A percentile compares a stretch with the other conserved stretches of the same genome.
phyloP scores from a whole-genome alignment of 37 sponge, comb jelly and placozoan species.

The Eunapius fragilis region DNA sequence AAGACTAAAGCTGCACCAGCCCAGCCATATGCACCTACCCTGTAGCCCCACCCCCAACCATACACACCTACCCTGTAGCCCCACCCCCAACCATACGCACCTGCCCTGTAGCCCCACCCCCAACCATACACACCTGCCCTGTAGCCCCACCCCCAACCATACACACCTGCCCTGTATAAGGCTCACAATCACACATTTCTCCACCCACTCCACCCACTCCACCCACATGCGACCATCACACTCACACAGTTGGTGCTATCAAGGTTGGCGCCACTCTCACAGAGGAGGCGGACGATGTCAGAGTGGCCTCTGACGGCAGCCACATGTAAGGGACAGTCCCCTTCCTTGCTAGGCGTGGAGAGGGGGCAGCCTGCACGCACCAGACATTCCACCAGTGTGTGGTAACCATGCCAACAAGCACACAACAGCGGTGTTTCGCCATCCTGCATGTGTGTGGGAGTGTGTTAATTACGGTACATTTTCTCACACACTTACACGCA shows the following conservation, averaged over 20 bases:
- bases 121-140: too few species aligned
- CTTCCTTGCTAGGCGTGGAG: conserved; percentile 51
- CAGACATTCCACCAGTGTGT: conserved; percentile 74
- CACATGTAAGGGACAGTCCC: conserved; percentile 82
- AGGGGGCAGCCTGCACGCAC: conserved; percentile 56
- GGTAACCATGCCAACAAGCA: conserved; percentile 88
- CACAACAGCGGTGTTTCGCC: conserved; percentile 83
- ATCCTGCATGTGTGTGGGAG: conserved; percentile 46
- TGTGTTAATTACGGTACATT: not conserved
- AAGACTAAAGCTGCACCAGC: too few species aligned
- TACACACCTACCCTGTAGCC: too few species aligned
- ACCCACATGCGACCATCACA: too few species aligned
- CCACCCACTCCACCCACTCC: not conserved
- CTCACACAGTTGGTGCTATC: conserved; percentile 70
- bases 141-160: too few species aligned
- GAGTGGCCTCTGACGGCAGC: conserved; percentile 84
- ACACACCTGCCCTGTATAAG: too few species aligned
- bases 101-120: too few species aligned
- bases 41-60: too few species aligned
- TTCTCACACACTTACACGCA: too few species aligned
- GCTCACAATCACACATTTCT: too few species aligned
- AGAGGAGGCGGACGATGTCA: conserved; percentile 67
- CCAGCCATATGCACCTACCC: too few species aligned
- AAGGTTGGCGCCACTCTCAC: conserved; percentile 56
- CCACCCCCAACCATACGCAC: too few species aligned